These are phyloP conservation scores for Oryzaephilus surinamensis DNA, from an alignment of 1,140 invertebrate species.

Conservation along the genomic window DNA sequence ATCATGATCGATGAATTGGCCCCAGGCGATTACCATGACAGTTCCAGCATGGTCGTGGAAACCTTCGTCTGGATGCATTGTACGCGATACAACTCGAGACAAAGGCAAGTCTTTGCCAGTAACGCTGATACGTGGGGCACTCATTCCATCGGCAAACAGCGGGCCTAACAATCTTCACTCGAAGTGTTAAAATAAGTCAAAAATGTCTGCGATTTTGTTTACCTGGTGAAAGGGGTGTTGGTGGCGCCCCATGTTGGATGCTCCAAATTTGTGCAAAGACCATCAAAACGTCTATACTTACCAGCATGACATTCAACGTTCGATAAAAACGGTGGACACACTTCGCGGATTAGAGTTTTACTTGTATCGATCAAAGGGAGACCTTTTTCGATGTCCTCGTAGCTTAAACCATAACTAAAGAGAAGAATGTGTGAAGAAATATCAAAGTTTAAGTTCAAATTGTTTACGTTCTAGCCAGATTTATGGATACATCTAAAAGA, in stretches of 20 bases:
- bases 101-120: constrained; percentile 65
- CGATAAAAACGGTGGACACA: constrained; percentile 78
- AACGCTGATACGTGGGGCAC: constrained; percentile 63
- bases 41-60: constrained; percentile 90
- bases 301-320: constrained; percentile 78
- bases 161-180: constrained; percentile 58
- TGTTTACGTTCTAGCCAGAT: constrained; percentile 77
- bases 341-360: constrained; percentile 74
- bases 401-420: constrained; percentile 69
- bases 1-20: constrained; percentile 92
- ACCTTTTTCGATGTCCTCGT: constrained; percentile 79
- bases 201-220: too few species aligned
- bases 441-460: background rate
- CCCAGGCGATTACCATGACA: constrained; percentile 88
- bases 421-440: too few species aligned
- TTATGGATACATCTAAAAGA: constrained; percentile 72
- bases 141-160: constrained; percentile 70
- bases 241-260: constrained; percentile 87
- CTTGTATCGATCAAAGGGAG: constrained; percentile 82
- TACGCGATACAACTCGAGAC: constrained; percentile 73
- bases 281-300: constrained; percentile 84
- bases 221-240: constrained; percentile 72
- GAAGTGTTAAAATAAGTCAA: too few species aligned
- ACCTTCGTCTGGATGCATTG: constrained; percentile 83
- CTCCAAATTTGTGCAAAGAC: constrained; percentile 85